phyloP scores from a whole-genome alignment of 2,888 invertebrate genomes.

The Trypoxylon attenuatum region DNA sequence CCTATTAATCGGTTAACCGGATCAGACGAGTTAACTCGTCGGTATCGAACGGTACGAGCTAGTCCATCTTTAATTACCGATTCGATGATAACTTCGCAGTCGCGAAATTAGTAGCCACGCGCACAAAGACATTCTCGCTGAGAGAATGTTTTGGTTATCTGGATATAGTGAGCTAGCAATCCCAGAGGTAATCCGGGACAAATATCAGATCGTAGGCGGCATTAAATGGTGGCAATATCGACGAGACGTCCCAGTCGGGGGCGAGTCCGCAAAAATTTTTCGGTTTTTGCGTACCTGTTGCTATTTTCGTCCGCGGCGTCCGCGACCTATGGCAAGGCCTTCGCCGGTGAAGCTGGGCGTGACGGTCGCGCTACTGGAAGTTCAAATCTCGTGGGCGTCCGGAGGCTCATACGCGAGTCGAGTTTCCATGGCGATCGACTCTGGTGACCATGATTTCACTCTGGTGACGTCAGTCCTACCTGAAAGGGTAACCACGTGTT shows the following conservation, averaged over 20 bases:
- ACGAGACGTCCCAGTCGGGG: neutral
- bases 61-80: too few species aligned
- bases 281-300: conserved; percentile 46
- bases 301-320: conserved; percentile 43
- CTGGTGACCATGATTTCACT: conserved; percentile 54
- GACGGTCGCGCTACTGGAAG: conserved; percentile 32
- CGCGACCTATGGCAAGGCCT: conserved; percentile 50
- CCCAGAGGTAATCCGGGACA: too few species aligned
- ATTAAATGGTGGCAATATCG: too few species aligned
- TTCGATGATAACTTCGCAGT: too few species aligned
- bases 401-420: conserved; percentile 11
- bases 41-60: too few species aligned
- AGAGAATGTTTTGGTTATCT: too few species aligned
- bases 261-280: conserved; percentile 13
- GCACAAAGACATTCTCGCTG: too few species aligned
- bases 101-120: too few species aligned
- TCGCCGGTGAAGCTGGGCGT: conserved; percentile 46
- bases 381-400: conserved; percentile 56
- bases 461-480: conserved; percentile 37
- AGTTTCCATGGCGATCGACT: conserved; percentile 45
- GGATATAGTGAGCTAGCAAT: too few species aligned
- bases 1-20: too few species aligned
- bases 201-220: too few species aligned
- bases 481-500: conserved; percentile 30
- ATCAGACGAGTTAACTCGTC: too few species aligned